phyloP scores from a whole-genome alignment of 2,113 vertebrate genomes.

The Cavia aperea region DNA sequence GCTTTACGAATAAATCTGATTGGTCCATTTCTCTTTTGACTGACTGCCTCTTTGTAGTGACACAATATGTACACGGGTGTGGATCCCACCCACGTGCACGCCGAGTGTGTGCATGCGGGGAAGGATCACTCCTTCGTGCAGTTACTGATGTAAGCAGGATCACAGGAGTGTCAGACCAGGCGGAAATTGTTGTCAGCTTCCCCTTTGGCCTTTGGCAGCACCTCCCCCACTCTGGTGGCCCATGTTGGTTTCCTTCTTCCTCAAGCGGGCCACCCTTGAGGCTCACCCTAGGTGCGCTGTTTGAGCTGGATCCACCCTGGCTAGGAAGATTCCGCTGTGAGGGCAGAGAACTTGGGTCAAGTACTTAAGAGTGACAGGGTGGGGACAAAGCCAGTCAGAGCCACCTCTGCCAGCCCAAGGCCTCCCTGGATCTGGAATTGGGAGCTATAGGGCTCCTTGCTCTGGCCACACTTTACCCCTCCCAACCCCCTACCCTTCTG shows the following conservation, averaged over 20 bases:
- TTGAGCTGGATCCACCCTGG: not conserved
- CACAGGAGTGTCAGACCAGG: slow-evolving; percentile 33
- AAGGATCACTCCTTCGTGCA: slow-evolving; percentile 57
- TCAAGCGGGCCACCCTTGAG: not conserved
- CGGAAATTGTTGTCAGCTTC: slow-evolving; percentile 8
- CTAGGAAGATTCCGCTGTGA: slow-evolving; percentile 22
- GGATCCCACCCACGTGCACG: slow-evolving; percentile 30
- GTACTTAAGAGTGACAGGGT: not conserved
- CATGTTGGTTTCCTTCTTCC: not conserved
- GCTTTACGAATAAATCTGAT: slow-evolving; percentile 63
- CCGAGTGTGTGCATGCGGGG: slow-evolving; percentile 32
- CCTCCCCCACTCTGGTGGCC: not conserved
- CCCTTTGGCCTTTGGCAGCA: slow-evolving; percentile 5
- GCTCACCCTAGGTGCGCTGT: not conserved
- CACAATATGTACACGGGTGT: slow-evolving; percentile 56
- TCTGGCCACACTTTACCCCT: not conserved
- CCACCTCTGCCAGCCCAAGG: not conserved
- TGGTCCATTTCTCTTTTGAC: slow-evolving; percentile 69
- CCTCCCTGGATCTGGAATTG: not conserved
- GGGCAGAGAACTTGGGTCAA: not conserved
- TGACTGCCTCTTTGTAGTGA: slow-evolving; percentile 75
- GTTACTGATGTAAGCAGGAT: slow-evolving; percentile 52
- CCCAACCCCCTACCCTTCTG: too few species aligned
- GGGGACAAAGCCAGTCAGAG: not conserved
- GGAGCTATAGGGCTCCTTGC: not conserved